Evolutionary conservation across 1,140 invertebrate genomes (phyloP).

Genomic region (Leptinotarsa undecemlineata): DNA sequence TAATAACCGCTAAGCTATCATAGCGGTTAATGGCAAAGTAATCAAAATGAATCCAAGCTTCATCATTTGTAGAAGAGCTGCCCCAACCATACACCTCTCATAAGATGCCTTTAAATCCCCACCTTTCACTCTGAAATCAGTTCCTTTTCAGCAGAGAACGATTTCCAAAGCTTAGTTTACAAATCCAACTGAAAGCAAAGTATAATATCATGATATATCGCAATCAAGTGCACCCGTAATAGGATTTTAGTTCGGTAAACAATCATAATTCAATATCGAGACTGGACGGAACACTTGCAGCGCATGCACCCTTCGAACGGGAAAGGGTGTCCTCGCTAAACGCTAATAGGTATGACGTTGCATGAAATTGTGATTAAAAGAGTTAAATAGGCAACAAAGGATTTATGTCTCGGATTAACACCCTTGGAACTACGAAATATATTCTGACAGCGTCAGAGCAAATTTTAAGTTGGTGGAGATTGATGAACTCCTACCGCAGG

Average conservation of each 20-base stretch:
- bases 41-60: no score
- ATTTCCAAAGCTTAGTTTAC: no score
- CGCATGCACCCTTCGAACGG: neutral
- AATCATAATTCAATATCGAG: constrained; percentile 15
- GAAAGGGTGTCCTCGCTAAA: constrained; percentile 33
- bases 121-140: no score
- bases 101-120: no score
- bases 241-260: constrained; percentile 14
- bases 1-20: no score
- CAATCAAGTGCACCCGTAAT: neutral
- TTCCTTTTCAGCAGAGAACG: no score
- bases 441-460: constrained; percentile 20
- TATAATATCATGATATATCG: neutral
- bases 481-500: constrained; percentile 46
- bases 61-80: no score
- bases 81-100: no score
- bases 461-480: constrained; percentile 38
- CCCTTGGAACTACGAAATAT: constrained; percentile 40
- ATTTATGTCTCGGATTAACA: constrained; percentile 47
- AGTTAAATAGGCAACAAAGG: constrained; percentile 50
- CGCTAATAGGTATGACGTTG: constrained; percentile 49
- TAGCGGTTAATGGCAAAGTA: no score
- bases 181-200: neutral
- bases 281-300: constrained; percentile 26
- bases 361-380: constrained; percentile 53